Conservation (phyloP, 2,113 vertebrate species). For the Oxyura jamaicensis region DNA sequence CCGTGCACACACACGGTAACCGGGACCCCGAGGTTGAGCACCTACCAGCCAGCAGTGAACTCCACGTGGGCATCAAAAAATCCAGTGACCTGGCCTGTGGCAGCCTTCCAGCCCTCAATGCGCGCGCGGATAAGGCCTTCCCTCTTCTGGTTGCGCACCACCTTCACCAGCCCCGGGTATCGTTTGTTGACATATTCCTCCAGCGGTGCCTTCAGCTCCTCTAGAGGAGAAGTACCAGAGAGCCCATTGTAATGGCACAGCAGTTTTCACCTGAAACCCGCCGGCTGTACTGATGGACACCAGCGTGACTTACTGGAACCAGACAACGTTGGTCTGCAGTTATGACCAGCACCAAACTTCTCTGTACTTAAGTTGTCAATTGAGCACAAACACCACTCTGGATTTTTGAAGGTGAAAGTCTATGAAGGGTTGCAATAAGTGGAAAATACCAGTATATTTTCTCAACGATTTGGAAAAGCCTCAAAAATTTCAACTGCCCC, state of each 20-base stretch:
- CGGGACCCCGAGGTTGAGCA: neutral
- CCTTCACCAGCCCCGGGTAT: slow-evolving; percentile 94
- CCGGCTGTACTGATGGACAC: rapidly evolving
- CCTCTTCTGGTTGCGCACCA: slow-evolving; percentile 93
- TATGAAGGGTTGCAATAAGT: neutral
- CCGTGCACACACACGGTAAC: too few relatives aligned
- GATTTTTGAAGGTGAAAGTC: neutral
- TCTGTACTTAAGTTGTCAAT: neutral
- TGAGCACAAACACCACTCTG: neutral
- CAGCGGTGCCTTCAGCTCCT: slow-evolving; percentile 92
- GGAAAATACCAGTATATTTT: neutral
- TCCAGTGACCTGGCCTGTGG: slow-evolving; percentile 90
- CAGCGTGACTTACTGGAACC: rapidly evolving
- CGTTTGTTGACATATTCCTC: slow-evolving; percentile 97
- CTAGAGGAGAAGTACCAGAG: slow-evolving; percentile 69
- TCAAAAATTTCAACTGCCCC: neutral
- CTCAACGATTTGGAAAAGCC: neutral
- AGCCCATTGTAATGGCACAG: neutral
- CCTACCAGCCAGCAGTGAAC: slow-evolving; percentile 95
- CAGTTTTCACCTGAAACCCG: neutral
- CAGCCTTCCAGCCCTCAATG: slow-evolving; percentile 95
- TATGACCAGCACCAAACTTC: neutral
- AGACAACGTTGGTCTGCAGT: neutral
- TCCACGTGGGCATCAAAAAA: slow-evolving; percentile 98
- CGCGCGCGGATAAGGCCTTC: slow-evolving; percentile 96